Conservation (phyloP, 2,113 vertebrate genomes). For the Nettapus auritus region DNA sequence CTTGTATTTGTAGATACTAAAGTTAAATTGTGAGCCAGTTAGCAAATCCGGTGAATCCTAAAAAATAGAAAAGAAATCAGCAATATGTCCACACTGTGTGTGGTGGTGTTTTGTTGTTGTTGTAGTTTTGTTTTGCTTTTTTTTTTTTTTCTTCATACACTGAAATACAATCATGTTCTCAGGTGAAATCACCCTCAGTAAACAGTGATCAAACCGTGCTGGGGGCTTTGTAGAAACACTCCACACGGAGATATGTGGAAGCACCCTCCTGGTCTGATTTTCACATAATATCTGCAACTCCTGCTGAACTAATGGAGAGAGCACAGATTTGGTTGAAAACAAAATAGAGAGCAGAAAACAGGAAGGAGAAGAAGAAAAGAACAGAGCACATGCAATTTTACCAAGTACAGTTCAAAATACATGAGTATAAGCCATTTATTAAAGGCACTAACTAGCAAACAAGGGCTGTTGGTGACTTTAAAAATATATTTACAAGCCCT, state of each 20-base stretch:
- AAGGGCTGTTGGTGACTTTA: not conserved
- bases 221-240: not conserved
- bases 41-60: constrained; percentile 64
- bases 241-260: not conserved
- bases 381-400: not conserved
- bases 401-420: not conserved
- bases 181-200: not conserved
- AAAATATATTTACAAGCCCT: not conserved
- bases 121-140: too few relatives aligned
- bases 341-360: not conserved
- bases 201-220: not conserved
- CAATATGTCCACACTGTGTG: not conserved
- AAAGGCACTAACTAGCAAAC: not conserved
- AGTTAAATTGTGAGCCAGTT: constrained; percentile 74
- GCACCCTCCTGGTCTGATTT: not conserved
- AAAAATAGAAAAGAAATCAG: constrained; percentile 22
- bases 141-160: not conserved
- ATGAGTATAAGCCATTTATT: not conserved
- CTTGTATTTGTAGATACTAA: constrained; percentile 80
- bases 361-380: not conserved
- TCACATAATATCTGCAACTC: not conserved
- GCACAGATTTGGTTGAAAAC: not conserved
- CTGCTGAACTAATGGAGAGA: not conserved
- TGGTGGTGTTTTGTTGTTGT: too few relatives aligned
- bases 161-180: not conserved